Percentiles rank a stretch among this genome's conserved stretches.
Evolutionary conservation across 2,113 vertebrate genomes (phyloP).

Genomic region (Phycodurus eques): DNA sequence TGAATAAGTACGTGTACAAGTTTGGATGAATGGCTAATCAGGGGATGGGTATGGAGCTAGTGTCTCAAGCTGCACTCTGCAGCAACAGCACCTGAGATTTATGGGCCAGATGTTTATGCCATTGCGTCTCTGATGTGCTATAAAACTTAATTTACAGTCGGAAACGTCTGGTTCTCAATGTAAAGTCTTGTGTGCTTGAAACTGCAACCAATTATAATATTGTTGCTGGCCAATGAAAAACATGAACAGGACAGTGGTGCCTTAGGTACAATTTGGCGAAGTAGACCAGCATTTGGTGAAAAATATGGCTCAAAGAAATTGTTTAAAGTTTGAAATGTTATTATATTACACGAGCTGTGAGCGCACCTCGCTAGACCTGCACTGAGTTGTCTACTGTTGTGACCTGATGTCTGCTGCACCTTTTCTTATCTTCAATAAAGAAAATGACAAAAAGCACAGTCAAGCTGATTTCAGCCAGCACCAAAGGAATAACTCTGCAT

Average conservation of each 20-base stretch:
- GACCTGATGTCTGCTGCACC: not conserved
- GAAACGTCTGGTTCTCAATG: conserved; percentile 21
- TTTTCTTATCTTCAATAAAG: not conserved
- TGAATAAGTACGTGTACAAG: conserved; percentile 30
- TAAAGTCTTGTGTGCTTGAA: conserved; percentile 20
- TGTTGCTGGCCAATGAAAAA: conserved; percentile 4
- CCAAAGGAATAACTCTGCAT: not conserved
- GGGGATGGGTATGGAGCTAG: conserved; percentile 28
- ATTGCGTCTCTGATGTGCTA: conserved; percentile 56
- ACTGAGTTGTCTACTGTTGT: not conserved
- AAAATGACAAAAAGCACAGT: not conserved
- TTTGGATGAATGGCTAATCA: conserved; percentile 53
- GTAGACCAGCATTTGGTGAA: not conserved
- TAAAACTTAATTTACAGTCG: conserved; percentile 59
- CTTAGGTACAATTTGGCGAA: not conserved
- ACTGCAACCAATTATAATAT: not conserved
- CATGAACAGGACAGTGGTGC: not conserved
- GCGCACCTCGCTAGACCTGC: not conserved
- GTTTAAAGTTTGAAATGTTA: not conserved
- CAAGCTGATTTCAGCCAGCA: not conserved
- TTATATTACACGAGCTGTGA: not conserved
- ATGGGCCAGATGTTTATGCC: conserved; percentile 59
- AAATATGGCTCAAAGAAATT: not conserved
- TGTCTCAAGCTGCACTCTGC: conserved; percentile 36
- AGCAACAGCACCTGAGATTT: conserved; percentile 54